These are phyloP conservation scores for Corythoichthys haematopterus DNA, from an alignment of 2,113 vertebrate species.

Conservation along the genomic window DNA sequence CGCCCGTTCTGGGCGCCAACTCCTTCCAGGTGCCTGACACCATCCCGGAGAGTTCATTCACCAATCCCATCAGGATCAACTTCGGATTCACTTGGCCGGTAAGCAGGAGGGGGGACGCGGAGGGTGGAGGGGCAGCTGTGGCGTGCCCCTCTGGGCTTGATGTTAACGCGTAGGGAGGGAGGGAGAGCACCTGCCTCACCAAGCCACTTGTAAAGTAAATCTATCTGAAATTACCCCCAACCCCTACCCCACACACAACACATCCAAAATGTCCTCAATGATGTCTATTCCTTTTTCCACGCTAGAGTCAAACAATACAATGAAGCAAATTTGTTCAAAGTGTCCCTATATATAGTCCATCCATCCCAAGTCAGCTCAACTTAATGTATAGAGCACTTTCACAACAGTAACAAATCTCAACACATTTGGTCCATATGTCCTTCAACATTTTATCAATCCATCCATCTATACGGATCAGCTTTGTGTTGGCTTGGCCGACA, in stretches of 20 bases:
- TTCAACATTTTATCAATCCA: conserved; percentile 38
- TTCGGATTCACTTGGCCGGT: conserved; percentile 98
- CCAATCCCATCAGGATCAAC: conserved; percentile 87
- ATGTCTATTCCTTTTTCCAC: background rate
- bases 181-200: conserved; percentile 58
- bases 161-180: background rate
- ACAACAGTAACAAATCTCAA: background rate
- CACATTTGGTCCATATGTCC: background rate
- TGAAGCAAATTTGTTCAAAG: no score
- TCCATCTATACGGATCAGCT: conserved; percentile 84
- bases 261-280: background rate
- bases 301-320: background rate
- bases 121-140: conserved; percentile 12
- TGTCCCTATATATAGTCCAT: no score
- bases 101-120: conserved; percentile 2
- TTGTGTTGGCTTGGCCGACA: conserved; percentile 96
- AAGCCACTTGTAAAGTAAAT: conserved; percentile 41
- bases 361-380: no score
- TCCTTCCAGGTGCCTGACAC: conserved; percentile 90
- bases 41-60: conserved; percentile 81
- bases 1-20: conserved; percentile 88
- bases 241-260: background rate
- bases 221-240: background rate
- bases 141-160: conserved; percentile 20
- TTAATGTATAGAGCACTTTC: no score